phyloP scores from a whole-genome alignment of 2,113 vertebrate species.

The Gallinago undulata region DNA sequence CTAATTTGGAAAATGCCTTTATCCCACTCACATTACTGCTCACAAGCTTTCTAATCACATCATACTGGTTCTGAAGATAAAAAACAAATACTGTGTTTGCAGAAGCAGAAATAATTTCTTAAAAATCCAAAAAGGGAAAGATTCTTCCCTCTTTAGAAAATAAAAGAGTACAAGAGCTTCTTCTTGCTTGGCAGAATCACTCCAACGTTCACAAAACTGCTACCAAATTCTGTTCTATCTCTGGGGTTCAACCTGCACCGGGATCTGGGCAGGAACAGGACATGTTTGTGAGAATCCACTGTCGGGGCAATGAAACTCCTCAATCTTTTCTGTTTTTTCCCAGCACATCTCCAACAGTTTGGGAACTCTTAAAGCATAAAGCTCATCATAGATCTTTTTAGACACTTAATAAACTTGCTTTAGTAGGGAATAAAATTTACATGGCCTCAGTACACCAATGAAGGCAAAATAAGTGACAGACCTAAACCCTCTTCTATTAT shows the following conservation, averaged over 20 bases:
- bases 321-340: neutral
- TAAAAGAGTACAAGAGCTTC: neutral
- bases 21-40: neutral
- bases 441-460: neutral
- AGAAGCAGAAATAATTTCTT: neutral
- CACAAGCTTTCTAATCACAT: neutral
- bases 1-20: constrained; percentile 20
- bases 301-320: neutral
- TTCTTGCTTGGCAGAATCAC: neutral
- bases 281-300: neutral
- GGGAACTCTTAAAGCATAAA: neutral
- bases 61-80: neutral
- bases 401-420: neutral
- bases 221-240: neutral
- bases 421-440: neutral
- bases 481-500: neutral
- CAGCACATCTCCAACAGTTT: neutral
- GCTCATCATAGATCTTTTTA: neutral
- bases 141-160: neutral
- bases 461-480: neutral
- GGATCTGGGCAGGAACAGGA: neutral
- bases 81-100: neutral
- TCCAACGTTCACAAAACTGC: neutral
- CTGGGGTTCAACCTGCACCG: neutral
- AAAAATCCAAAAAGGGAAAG: neutral